A percentile compares a stretch with the other conserved stretches of the same genome.
These are phyloP conservation scores for Apis dorsata DNA, from an alignment of 1,140 invertebrate species.

Conservation along the genomic window DNA sequence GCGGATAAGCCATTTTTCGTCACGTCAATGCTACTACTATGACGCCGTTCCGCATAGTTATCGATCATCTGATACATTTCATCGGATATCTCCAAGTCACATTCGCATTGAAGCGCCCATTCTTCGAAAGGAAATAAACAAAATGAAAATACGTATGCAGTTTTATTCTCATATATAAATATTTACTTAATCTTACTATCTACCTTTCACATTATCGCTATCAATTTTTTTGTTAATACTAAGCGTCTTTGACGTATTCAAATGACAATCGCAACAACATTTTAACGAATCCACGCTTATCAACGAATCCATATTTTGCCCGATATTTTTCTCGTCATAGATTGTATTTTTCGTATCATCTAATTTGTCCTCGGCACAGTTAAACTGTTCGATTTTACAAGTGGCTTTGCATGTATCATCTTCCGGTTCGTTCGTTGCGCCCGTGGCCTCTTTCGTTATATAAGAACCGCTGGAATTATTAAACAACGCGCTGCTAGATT, in stretches of 20 bases:
- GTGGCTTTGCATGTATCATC: not conserved
- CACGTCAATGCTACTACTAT: not conserved
- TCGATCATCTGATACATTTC: not conserved
- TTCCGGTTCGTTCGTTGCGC: not conserved
- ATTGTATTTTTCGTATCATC: not conserved
- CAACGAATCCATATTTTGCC: not conserved
- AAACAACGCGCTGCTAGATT: not conserved
- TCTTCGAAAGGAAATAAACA: not conserved
- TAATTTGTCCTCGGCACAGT: not conserved
- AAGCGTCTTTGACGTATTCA: not conserved
- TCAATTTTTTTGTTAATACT: not conserved
- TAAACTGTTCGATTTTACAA: slow-evolving; percentile 10
- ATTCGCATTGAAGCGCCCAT: slow-evolving; percentile 7
- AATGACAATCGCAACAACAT: not conserved
- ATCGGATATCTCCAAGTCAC: not conserved
- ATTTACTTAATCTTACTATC: not conserved
- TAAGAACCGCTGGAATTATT: slow-evolving; percentile 19
- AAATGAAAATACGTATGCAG: not conserved
- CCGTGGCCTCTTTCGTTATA: slow-evolving; percentile 29
- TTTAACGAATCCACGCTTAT: not conserved
- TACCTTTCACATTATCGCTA: not conserved
- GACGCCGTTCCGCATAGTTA: not conserved
- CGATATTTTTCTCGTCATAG: not conserved
- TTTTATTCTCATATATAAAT: too few species aligned
- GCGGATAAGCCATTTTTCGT: not conserved